phyloP scores from a whole-genome alignment of 2,797 vertebrate species.

The Bradypus variegatus region DNA sequence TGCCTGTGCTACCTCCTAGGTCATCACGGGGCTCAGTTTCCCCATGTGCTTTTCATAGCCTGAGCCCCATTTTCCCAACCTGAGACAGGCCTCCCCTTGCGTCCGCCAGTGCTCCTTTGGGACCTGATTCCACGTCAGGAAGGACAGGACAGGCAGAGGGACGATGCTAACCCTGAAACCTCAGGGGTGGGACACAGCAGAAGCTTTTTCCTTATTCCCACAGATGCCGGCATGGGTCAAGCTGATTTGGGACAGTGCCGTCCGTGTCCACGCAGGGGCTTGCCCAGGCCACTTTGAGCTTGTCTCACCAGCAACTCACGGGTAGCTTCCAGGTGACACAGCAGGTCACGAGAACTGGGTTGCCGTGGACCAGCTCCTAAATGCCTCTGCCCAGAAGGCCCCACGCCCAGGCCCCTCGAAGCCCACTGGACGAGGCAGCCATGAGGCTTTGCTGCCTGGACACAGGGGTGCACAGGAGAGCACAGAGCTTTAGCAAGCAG shows the following conservation, averaged over 20 bases:
- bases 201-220: background rate
- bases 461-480: too few species aligned
- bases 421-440: too few species aligned
- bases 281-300: background rate
- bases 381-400: background rate
- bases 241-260: background rate
- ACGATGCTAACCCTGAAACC: background rate
- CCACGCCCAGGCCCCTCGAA: too few species aligned
- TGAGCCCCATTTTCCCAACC: background rate
- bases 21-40: rapidly evolving
- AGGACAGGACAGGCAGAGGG: background rate
- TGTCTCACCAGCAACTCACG: background rate
- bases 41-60: background rate
- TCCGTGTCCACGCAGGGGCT: too few species aligned
- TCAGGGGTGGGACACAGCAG: too few species aligned
- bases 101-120: rapidly evolving
- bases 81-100: too few species aligned
- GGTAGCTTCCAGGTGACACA: rapidly evolving
- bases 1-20: rapidly evolving
- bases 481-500: too few species aligned
- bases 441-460: too few species aligned
- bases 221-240: background rate
- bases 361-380: too few species aligned
- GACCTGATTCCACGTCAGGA: rapidly evolving
- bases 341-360: background rate